Evolutionary conservation across 2,113 vertebrate genomes (phyloP), one percentile per base, ranked within the genome.

Genomic region (Balaenoptera acutorostrata): DNA sequence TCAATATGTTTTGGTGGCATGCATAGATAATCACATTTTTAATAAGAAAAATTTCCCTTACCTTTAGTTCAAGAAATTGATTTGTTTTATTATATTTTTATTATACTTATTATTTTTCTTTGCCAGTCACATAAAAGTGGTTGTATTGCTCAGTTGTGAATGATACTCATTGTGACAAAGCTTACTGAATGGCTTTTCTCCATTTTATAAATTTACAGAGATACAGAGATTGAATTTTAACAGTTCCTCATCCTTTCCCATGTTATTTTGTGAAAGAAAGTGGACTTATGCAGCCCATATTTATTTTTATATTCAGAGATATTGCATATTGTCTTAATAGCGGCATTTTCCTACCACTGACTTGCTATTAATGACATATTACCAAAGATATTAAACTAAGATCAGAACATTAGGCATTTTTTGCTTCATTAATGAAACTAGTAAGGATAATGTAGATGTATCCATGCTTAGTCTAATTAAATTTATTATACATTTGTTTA

Each of bases 11-110:
- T 90, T 90, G 74, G 57, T 84, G 49, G 29, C 69, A 64, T 94
- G 49, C 74, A 90, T 41, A 92, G 61, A 92, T 94, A 94, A 94
- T 92, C 78, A 96, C 17, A 96, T 92, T 96, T 95, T 95, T 97
- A 92, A 93, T 88, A 94, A 94, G 82, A 71, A 95, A 61, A 66
- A 87, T 31, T 68, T 90, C 55, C 94, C 61, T 92, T 94, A 72
- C 36, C 91, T 96, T 92, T 85, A 85, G 46, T 95, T 96, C 49
- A 75, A 87, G 33, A 85, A 74, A 89, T 87, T 8, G 17, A 89
- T 92, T 90, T 95, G 82, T 78, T 91, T 84, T 96, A 72, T 89
- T 94, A 77, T 83, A 77, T 84, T 81, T 89, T 68, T 95, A 81
- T 86, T 90, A 77, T 27, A 41, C 93, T 88, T 90, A 63, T 71